Percentiles rank a stretch among this genome's conserved stretches.
Conservation (phyloP, 2,797 vertebrate species). For the Acipenser oxyrinchus region DNA sequence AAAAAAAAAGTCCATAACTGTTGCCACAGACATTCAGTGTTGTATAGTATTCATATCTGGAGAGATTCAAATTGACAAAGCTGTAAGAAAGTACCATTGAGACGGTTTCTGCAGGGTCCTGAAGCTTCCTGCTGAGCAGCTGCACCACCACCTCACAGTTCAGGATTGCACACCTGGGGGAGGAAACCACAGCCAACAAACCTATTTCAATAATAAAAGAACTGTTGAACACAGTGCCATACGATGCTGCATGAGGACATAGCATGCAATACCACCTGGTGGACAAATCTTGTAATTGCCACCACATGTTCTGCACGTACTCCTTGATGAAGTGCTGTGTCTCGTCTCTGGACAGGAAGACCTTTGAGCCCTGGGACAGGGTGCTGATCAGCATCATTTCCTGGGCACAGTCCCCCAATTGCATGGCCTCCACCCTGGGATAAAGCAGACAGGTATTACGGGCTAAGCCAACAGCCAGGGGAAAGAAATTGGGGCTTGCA, state of each 20-base stretch:
- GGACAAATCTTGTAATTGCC: too few species aligned
- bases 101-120: constrained; percentile 49
- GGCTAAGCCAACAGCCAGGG: too few species aligned
- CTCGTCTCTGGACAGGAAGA: constrained; percentile 83
- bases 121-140: constrained; percentile 68
- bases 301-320: constrained; percentile 47
- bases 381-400: constrained; percentile 72
- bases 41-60: too few species aligned
- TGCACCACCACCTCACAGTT: constrained; percentile 90
- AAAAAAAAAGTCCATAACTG: too few species aligned
- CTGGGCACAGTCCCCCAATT: constrained; percentile 74
- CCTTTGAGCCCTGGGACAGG: constrained; percentile 60
- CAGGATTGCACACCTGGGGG: constrained; percentile 76
- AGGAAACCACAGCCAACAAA: background rate
- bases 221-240: background rate
- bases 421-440: constrained; percentile 70
- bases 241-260: too few species aligned
- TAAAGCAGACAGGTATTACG: background rate
- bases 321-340: constrained; percentile 81
- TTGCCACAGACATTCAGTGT: too few species aligned
- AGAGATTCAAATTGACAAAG: background rate
- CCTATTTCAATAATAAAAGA: constrained; percentile 4
- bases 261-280: too few species aligned
- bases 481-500: too few species aligned
- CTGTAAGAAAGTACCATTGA: constrained; percentile 68